Conservation (phyloP, 2,888 invertebrate species). For the Erebia epiphron region DNA sequence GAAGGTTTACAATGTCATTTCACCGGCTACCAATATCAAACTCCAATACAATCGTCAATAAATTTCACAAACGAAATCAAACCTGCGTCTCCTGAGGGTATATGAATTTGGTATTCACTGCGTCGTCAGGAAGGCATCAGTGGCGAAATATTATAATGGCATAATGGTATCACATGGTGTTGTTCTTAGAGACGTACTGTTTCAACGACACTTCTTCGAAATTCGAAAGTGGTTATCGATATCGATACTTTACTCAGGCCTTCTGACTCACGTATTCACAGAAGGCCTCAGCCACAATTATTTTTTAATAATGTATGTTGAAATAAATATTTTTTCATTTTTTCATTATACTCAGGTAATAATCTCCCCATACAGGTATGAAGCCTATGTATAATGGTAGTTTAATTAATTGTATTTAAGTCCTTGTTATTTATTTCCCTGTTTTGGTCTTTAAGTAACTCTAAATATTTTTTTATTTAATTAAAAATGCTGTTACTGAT, state of each 20-base stretch:
- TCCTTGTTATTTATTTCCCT: no score
- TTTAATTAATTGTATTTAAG: no score
- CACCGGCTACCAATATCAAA: slow-evolving; percentile 56
- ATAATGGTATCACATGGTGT: slow-evolving; percentile 80
- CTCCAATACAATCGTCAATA: slow-evolving; percentile 68
- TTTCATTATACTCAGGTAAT: no score
- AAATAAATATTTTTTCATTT: no score
- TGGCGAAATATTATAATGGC: slow-evolving; percentile 81
- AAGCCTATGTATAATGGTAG: no score
- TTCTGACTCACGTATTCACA: no score
- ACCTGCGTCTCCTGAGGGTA: slow-evolving; percentile 48
- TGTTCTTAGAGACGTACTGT: slow-evolving; percentile 55
- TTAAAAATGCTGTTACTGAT: no score
- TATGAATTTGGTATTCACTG: slow-evolving; percentile 79
- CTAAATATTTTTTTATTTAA: no score
- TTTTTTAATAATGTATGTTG: no score
- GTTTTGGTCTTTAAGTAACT: no score
- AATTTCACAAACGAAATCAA: slow-evolving; percentile 57
- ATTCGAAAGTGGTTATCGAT: slow-evolving; percentile 9
- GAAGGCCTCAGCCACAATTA: no score
- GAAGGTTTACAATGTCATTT: slow-evolving; percentile 55
- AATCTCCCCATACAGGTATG: no score
- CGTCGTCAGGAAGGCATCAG: slow-evolving; percentile 81
- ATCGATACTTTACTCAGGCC: background rate
- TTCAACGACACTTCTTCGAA: slow-evolving; percentile 18